Base-by-base conservation (phyloP, 2,797 vertebrate genomes). In the Numenius phaeopus region DNA sequence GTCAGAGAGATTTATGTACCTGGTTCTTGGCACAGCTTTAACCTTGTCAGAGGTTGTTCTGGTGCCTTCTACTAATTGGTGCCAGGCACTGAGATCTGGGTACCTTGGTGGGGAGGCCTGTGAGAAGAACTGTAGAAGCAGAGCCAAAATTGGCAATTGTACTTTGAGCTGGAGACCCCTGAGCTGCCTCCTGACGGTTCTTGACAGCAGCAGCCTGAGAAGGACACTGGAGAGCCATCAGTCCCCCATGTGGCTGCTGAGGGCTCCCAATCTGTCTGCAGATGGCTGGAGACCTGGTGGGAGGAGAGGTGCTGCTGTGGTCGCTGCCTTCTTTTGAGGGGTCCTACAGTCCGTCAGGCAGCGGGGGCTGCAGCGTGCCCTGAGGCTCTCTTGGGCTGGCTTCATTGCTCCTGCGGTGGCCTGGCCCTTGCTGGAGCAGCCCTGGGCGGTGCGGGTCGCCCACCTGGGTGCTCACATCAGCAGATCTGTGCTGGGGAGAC, bases 331-430 rank as follows among this genome's bases (percentile, higher is more conserved):
- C 32, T 54, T 81, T n/a, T 14, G 58, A 34, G 49, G 29, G 19
- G 7, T 32, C 11, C 27, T 40, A 4, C 7, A 18, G 37, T 7
- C 2, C 3, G 29, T 29, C 14, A 13, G 26, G 39, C 55, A 39
- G 6, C 5, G 3, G 34, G 22, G 6, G 59, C 34, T 64, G 40
- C 20, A 30, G 20, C 1, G 2, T 46, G 27, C 30, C 72, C 17
- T 1, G 0, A 27, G 67, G 42, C 13, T 44, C 29, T 21, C 19
- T 15, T 27, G 1, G 2, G 14, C 13, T 0, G 0, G 34, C 14
- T 17, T 39, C 0, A 0, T 40, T 69, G 22, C 29, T 77, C 26
- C 72, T 47, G 40, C 11, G 14, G 50, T 2, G 0, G 37, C 11
- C 20, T 0, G 0, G 54, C 19, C 20, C 47, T 65, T 65, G 37